phyloP scores from a whole-genome alignment of 2,113 vertebrate species.

The Sylvietta virens region DNA sequence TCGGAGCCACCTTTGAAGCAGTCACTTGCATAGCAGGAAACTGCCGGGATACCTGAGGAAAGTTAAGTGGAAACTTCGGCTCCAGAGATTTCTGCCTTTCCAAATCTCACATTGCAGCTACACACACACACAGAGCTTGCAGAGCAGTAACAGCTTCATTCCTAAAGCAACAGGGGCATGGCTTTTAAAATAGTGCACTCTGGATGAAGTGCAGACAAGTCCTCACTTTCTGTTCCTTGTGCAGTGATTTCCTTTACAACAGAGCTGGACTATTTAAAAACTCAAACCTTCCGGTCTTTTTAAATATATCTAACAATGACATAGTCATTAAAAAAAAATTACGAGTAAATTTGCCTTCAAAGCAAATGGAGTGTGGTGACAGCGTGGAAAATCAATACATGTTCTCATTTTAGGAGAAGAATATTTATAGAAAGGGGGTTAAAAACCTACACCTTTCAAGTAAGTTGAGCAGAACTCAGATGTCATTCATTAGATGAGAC shows the following conservation, averaged over 20 bases:
- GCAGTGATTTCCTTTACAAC: constrained; percentile 44
- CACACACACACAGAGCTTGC: neutral
- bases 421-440: neutral
- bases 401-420: neutral
- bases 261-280: constrained; percentile 42
- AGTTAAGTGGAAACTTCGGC: neutral
- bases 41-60: constrained; percentile 28
- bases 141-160: constrained; percentile 19
- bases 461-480: neutral
- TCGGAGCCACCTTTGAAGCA: constrained; percentile 15
- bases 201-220: constrained; percentile 25
- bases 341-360: constrained; percentile 72
- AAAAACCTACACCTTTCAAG: constrained; percentile 11
- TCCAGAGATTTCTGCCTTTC: neutral
- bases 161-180: constrained; percentile 31
- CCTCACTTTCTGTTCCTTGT: constrained; percentile 29
- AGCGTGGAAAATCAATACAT: neutral
- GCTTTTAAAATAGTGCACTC: neutral
- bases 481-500: neutral
- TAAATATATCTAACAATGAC: constrained; percentile 74
- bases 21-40: constrained; percentile 67
- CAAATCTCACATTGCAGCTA: neutral
- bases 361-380: constrained; percentile 69
- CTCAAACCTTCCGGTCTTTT: constrained; percentile 57
- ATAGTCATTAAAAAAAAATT: constrained; percentile 76